Evolutionary conservation across 2,888 invertebrate genomes (phyloP).

Genomic region (Sceliomorpha sp.): DNA sequence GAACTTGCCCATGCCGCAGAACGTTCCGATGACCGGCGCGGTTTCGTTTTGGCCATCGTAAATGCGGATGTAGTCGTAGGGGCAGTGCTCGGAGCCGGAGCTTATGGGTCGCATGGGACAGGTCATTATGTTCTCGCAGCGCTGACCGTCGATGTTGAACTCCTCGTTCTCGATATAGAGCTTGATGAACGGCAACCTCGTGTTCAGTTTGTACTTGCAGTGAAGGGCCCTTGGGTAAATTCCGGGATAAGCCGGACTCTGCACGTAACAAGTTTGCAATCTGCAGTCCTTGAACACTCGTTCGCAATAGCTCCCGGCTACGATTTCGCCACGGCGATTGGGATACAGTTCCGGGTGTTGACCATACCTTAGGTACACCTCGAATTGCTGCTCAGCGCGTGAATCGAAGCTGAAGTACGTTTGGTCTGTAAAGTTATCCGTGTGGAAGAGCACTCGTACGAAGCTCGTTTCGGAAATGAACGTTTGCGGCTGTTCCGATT

Average conservation of each 20-base stretch:
- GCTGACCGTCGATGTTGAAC: conserved; percentile 95
- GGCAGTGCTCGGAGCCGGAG: conserved; percentile 92
- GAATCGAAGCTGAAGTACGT: conserved; percentile 93
- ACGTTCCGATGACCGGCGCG: conserved; percentile 92
- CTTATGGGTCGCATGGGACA: conserved; percentile 96
- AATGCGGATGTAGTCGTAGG: conserved; percentile 93
- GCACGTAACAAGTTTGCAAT: conserved; percentile 95
- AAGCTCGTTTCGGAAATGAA: conserved; percentile 97
- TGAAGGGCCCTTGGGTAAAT: conserved; percentile 94
- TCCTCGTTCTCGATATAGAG: conserved; percentile 95
- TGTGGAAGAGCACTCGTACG: conserved; percentile 94
- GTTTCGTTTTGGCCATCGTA: conserved; percentile 95
- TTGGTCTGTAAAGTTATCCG: conserved; percentile 96
- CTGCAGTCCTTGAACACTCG: conserved; percentile 93
- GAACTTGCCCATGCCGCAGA: conserved; percentile 96
- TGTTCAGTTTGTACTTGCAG: conserved; percentile 94
- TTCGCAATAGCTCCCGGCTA: conserved; percentile 94
- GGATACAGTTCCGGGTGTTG: conserved; percentile 96
- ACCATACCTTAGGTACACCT: conserved; percentile 94
- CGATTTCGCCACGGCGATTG: conserved; percentile 92
- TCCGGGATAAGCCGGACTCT: conserved; percentile 95
- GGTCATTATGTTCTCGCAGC: conserved; percentile 96
- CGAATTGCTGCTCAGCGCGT: conserved; percentile 94
- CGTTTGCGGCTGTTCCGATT: conserved; percentile 95
- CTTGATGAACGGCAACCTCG: conserved; percentile 93